Percentiles rank a stretch among this genome's conserved stretches.
phyloP scores from a whole-genome alignment of 2,888 invertebrate species.

The Limnephilus auricula region DNA sequence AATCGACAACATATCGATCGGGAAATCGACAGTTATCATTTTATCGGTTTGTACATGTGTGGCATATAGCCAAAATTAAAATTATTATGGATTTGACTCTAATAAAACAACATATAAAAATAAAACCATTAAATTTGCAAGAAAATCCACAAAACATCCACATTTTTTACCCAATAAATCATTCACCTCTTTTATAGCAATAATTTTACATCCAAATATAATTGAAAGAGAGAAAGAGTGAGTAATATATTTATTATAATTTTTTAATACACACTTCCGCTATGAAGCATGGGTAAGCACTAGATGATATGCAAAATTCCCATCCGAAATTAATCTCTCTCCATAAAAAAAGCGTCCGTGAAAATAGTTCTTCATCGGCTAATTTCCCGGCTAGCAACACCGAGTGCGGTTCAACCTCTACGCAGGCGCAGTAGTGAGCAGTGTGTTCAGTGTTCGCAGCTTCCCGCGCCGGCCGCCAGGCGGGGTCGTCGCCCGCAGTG shows the following conservation, averaged over 20 bases:
- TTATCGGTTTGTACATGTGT: too few relatives aligned
- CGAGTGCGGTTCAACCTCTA: not conserved
- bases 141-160: too few relatives aligned
- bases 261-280: not conserved
- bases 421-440: not conserved
- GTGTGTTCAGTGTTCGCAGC: not conserved
- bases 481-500: conserved; percentile 32
- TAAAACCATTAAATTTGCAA: too few relatives aligned
- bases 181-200: too few relatives aligned
- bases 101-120: too few relatives aligned
- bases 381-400: conserved; percentile 28
- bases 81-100: too few relatives aligned
- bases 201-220: too few relatives aligned
- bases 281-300: not conserved
- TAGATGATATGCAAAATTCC: not conserved
- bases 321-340: not conserved
- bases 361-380: not conserved
- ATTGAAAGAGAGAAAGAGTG: not conserved
- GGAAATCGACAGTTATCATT: too few relatives aligned
- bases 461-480: conserved; percentile 2
- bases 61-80: too few relatives aligned
- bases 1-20: too few relatives aligned
- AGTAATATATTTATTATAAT: not conserved
- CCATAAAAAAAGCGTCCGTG: not conserved
- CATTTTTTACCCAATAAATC: too few relatives aligned